Percentiles rank a stretch among this genome's conserved stretches.
phyloP scores from a whole-genome alignment of 2,888 invertebrate species.

The Cheilosia pagana region DNA sequence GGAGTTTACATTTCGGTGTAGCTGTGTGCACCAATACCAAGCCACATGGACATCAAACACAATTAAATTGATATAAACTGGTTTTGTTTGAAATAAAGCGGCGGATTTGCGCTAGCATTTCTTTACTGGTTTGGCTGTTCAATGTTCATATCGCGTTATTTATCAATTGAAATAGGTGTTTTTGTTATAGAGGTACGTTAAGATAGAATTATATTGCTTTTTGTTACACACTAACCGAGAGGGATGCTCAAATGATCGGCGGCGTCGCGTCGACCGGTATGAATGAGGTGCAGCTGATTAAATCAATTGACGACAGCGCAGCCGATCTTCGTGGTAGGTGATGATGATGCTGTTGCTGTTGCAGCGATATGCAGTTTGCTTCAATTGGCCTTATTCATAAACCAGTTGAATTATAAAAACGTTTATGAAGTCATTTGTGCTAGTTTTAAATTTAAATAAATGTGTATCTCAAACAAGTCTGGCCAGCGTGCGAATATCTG shows the following conservation, averaged over 20 bases:
- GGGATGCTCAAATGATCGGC: conserved; percentile 67
- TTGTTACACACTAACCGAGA: background rate
- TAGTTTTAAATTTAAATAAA: conserved; percentile 71
- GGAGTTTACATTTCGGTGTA: conserved; percentile 2
- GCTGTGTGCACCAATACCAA: conserved; percentile 12
- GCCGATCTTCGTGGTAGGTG: conserved; percentile 61
- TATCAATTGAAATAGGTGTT: conserved; percentile 70
- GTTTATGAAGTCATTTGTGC: conserved; percentile 69
- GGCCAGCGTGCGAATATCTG: conserved; percentile 55
- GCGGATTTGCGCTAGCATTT: conserved; percentile 75
- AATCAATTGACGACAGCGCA: conserved; percentile 60
- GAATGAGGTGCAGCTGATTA: conserved; percentile 61
- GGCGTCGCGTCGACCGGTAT: conserved; percentile 45
- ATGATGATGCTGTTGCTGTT: background rate
- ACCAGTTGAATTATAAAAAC: conserved; percentile 57
- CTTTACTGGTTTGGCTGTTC: conserved; percentile 74
- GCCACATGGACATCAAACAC: conserved; percentile 29
- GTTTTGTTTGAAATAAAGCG: conserved; percentile 72
- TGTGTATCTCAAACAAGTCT: conserved; percentile 55
- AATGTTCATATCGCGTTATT: conserved; percentile 71
- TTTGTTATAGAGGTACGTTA: conserved; percentile 17
- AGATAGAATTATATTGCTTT: conserved; percentile 54
- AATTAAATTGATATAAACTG: conserved; percentile 75
- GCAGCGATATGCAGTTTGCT: conserved; percentile 38
- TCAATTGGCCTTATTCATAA: conserved; percentile 69